Evolutionary conservation across 2,113 vertebrate species (phyloP).

Genomic region (Esox niger): DNA sequence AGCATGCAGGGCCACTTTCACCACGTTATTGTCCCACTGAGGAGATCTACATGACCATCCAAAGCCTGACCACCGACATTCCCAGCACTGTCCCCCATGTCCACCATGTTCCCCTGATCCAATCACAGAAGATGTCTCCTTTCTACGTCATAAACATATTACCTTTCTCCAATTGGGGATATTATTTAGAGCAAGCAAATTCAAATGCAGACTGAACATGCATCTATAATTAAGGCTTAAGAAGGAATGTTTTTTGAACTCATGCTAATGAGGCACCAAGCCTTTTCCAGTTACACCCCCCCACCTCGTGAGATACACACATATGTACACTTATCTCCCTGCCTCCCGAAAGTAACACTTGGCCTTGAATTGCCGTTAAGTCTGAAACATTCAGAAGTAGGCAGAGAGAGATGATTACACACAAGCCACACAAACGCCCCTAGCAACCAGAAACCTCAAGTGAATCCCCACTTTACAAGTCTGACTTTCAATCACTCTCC

Average conservation of each 20-base stretch:
- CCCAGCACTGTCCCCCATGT: no score
- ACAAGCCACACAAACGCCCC: neutral
- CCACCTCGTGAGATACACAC: neutral
- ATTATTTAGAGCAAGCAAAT: neutral
- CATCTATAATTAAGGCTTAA: constrained; percentile 39
- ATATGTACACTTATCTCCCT: neutral
- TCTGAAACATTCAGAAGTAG: neutral
- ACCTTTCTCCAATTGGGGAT: neutral
- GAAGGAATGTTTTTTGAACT: constrained; percentile 48
- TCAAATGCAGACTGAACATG: neutral
- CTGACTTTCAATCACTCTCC: no score
- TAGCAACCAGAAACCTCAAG: neutral
- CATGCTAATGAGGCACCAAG: constrained; percentile 58
- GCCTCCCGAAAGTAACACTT: constrained; percentile 17
- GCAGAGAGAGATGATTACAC: neutral
- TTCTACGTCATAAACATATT: neutral
- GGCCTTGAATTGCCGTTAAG: neutral
- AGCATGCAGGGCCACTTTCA: neutral
- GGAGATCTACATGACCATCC: neutral
- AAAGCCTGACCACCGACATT: neutral
- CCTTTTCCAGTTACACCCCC: constrained; percentile 17
- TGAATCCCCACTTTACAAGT: neutral
- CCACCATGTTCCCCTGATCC: neutral
- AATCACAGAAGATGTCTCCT: neutral
- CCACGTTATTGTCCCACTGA: neutral